A percentile compares a stretch with the other conserved stretches of the same genome.
phyloP scores from a whole-genome alignment of 1,140 invertebrate genomes.

The Drosophila bocki region DNA sequence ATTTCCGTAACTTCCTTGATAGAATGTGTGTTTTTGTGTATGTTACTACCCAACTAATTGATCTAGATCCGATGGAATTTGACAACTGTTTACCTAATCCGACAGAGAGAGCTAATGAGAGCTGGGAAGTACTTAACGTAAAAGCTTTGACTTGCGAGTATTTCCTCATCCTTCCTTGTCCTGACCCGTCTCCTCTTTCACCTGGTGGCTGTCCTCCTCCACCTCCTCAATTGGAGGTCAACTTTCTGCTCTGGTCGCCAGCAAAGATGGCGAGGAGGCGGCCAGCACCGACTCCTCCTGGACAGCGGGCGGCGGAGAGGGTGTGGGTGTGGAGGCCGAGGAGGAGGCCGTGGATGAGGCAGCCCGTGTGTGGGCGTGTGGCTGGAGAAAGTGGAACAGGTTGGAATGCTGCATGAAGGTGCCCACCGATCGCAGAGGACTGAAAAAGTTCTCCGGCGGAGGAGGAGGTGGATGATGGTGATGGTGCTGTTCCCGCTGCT shows the following conservation, averaged over 20 bases:
- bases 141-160: slow-evolving; percentile 78
- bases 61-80: slow-evolving; percentile 41
- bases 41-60: slow-evolving; percentile 46
- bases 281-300: slow-evolving; percentile 14
- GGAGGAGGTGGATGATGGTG: slow-evolving; percentile 5
- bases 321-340: slow-evolving; percentile 11
- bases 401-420: slow-evolving; percentile 84
- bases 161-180: slow-evolving; percentile 50
- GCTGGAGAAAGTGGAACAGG: slow-evolving; percentile 80
- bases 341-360: slow-evolving; percentile 33
- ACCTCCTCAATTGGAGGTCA: slow-evolving; percentile 40
- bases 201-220: neutral
- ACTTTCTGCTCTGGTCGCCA: slow-evolving; percentile 62
- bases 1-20: neutral
- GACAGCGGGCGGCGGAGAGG: slow-evolving; percentile 26
- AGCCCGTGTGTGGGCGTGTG: slow-evolving; percentile 32
- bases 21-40: slow-evolving; percentile 9
- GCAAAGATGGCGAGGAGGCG: slow-evolving; percentile 60
- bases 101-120: slow-evolving; percentile 35
- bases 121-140: slow-evolving; percentile 55
- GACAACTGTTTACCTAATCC: slow-evolving; percentile 23
- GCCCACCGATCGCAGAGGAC: slow-evolving; percentile 71
- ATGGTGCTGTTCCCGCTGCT: slow-evolving; percentile 19
- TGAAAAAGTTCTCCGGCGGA: slow-evolving; percentile 64
- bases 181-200: neutral